Percentiles rank a stretch among this genome's conserved stretches.
Conservation (phyloP, 2,113 vertebrate species). For the Podocnemis expansa region DNA sequence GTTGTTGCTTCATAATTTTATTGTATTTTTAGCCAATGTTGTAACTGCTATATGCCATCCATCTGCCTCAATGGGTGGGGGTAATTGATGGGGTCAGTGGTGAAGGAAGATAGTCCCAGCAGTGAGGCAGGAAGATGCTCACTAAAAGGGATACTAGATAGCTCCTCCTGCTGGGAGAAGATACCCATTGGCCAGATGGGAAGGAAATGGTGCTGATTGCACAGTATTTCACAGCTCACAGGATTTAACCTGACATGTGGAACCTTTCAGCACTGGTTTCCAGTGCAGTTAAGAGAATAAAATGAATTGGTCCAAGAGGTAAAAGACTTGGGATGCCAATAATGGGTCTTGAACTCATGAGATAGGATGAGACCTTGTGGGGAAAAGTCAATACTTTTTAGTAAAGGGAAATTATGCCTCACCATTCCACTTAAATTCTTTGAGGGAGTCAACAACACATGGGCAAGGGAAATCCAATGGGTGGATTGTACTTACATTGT, state of each 20-base stretch:
- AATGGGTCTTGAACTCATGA: not conserved
- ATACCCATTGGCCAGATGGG: too few species aligned
- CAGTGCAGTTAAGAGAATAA: not conserved
- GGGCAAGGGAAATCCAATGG: too few species aligned
- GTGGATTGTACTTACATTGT: too few species aligned
- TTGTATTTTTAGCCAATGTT: constrained; percentile 27
- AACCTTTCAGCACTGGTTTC: not conserved
- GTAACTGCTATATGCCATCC: not conserved
- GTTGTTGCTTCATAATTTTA: constrained; percentile 26
- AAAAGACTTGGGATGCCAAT: not conserved
- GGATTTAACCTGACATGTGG: not conserved
- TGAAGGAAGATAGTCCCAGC: too few species aligned
- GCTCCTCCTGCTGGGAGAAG: not conserved
- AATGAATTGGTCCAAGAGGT: not conserved
- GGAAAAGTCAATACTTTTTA: too few species aligned
- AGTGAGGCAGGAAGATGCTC: not conserved
- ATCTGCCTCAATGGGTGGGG: not conserved
- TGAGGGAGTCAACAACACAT: too few species aligned
- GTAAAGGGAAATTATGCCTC: too few species aligned
- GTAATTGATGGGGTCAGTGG: not conserved
- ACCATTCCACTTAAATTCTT: too few species aligned
- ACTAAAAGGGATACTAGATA: not conserved
- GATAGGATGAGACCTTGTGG: not conserved
- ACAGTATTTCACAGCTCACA: not conserved
- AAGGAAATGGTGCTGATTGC: not conserved